Conservation (phyloP, 1,140 invertebrate genomes). For the Drosophila teissieri region DNA sequence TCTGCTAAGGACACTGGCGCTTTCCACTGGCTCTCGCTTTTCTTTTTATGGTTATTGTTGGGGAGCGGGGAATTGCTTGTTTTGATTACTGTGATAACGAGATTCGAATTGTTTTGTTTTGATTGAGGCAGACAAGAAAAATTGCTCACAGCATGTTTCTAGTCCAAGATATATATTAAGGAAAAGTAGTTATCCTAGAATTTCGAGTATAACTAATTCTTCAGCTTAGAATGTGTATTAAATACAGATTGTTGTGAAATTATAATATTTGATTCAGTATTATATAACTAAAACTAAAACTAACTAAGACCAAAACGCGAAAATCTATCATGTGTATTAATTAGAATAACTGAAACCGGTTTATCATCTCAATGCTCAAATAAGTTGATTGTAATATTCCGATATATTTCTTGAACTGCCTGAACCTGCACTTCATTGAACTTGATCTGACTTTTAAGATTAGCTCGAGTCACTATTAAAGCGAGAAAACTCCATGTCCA, state of each 20-base stretch:
- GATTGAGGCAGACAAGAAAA: constrained; percentile 22
- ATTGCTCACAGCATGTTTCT: not conserved
- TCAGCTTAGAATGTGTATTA: not conserved
- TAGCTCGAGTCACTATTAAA: constrained; percentile 1
- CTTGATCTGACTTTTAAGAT: constrained; percentile 2
- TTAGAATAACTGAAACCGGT: not conserved
- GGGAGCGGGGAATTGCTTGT: constrained; percentile 19
- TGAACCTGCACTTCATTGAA: constrained; percentile 15
- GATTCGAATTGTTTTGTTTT: constrained; percentile 40
- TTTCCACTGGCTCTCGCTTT: constrained; percentile 66
- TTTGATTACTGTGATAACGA: constrained; percentile 31
- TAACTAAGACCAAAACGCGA: too few relatives aligned
- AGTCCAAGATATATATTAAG: not conserved
- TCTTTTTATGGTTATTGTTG: constrained; percentile 40
- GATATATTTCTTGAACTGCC: not conserved
- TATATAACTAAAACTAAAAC: too few relatives aligned
- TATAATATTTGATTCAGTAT: too few relatives aligned
- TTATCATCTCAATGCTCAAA: not conserved
- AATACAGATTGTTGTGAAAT: too few relatives aligned
- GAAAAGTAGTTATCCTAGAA: not conserved
- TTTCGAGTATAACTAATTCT: not conserved
- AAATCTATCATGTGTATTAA: too few relatives aligned
- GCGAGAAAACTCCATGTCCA: constrained; percentile 5
- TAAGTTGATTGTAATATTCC: not conserved
- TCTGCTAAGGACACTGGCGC: constrained; percentile 52